phyloP scores from a whole-genome alignment of 1,140 invertebrate genomes.

The Drosophila elegans region DNA sequence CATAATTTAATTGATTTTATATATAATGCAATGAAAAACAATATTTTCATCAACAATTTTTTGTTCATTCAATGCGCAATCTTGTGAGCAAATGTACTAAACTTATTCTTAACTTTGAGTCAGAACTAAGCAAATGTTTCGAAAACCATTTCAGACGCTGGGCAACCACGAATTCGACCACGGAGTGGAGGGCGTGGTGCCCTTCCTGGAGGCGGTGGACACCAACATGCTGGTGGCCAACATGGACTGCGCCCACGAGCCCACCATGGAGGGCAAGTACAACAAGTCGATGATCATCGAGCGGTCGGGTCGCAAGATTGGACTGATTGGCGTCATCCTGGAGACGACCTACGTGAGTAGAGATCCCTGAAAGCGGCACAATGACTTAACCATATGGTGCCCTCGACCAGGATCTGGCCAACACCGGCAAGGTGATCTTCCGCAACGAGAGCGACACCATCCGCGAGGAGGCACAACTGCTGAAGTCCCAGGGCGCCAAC shows the following conservation, averaged over 20 bases:
- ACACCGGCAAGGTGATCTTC: constrained; percentile 88
- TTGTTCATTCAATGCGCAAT: too few species aligned
- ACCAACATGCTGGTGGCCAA: constrained; percentile 91
- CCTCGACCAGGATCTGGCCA: constrained; percentile 86
- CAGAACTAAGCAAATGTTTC: too few species aligned
- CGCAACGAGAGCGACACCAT: constrained; percentile 89
- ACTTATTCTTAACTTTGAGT: too few species aligned
- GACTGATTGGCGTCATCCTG: constrained; percentile 92
- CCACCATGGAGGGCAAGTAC: constrained; percentile 87
- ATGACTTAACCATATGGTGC: too few species aligned
- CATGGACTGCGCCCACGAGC: constrained; percentile 90
- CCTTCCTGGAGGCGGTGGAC: constrained; percentile 89
- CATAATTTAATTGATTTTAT: too few species aligned
- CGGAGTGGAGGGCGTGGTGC: constrained; percentile 89
- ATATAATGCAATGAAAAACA: too few species aligned
- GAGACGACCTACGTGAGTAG: constrained; percentile 88
- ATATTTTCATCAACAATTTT: too few species aligned
- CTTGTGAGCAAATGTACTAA: too few species aligned
- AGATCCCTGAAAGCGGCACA: too few species aligned
- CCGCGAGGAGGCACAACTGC: constrained; percentile 87
- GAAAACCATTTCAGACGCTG: constrained; percentile 87
- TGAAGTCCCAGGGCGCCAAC: constrained; percentile 88
- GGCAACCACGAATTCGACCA: constrained; percentile 97
- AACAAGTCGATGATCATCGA: constrained; percentile 87
- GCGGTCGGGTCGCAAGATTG: constrained; percentile 88